A percentile compares a stretch with the other conserved stretches of the same genome.
Evolutionary conservation across 2,888 invertebrate species (phyloP).

Genomic region (Acutogordius australiensis): DNA sequence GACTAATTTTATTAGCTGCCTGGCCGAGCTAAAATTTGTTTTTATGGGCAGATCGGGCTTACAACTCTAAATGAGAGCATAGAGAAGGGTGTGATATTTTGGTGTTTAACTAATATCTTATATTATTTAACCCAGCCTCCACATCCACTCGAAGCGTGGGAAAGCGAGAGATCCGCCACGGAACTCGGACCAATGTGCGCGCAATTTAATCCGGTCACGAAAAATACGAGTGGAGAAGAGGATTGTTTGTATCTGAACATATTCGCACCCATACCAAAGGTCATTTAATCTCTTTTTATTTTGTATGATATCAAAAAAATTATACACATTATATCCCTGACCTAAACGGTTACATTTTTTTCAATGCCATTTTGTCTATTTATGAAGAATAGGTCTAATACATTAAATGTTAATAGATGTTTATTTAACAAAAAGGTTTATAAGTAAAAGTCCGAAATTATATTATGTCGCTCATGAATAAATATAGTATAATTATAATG

Average conservation of each 20-base stretch:
- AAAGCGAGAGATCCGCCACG: neutral
- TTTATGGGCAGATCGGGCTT: no score
- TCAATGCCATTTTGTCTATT: no score
- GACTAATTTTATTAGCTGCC: no score
- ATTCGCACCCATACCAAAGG: neutral
- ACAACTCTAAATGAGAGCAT: no score
- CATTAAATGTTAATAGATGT: neutral
- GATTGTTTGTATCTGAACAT: slow-evolving; percentile 4
- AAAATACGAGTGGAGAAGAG: neutral
- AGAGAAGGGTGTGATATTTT: no score
- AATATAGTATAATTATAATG: neutral
- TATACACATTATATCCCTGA: no score
- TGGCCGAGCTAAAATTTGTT: no score
- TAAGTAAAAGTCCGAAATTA: no score
- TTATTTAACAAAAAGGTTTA: no score
- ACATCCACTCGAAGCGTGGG: neutral
- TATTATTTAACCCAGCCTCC: neutral
- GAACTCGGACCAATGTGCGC: neutral
- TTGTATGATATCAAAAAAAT: no score
- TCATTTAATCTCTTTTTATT: neutral
- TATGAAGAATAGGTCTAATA: neutral
- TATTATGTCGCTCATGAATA: no score
- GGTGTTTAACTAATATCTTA: neutral
- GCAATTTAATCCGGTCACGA: neutral
- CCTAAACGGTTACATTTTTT: no score